Evolutionary conservation across 2,113 vertebrate species (phyloP).

Genomic region (Phrynocephalus versicolor): DNA sequence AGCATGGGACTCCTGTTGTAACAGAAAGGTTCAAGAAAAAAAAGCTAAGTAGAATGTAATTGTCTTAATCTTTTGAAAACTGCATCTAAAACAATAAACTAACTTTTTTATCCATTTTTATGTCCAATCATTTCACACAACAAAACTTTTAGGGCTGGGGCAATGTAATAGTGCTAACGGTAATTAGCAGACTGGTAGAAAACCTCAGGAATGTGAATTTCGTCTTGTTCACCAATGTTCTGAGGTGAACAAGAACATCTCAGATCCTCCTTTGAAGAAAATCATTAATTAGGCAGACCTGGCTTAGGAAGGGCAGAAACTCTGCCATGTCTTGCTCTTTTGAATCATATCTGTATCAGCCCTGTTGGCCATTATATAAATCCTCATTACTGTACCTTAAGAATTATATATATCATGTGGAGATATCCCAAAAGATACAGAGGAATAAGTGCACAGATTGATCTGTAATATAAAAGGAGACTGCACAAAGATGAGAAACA

Average conservation of each 20-base stretch:
- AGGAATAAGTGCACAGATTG: too few species aligned
- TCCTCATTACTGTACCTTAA: too few species aligned
- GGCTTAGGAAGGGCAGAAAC: background rate
- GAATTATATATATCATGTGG: too few species aligned
- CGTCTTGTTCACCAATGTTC: background rate
- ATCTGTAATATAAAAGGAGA: too few species aligned
- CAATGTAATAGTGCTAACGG: background rate
- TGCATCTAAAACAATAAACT: background rate
- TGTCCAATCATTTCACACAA: too few species aligned
- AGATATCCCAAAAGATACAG: too few species aligned
- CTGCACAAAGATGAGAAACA: too few species aligned
- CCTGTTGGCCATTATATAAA: background rate
- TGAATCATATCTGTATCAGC: too few species aligned
- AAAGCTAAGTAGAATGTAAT: constrained; percentile 15
- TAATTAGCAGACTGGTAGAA: background rate
- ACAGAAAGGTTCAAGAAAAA: constrained; percentile 59
- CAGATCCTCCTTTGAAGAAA: background rate
- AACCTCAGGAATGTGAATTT: background rate
- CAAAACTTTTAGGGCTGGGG: too few species aligned
- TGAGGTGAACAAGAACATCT: background rate
- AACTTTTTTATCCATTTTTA: too few species aligned
- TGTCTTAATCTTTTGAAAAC: background rate
- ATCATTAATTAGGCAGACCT: background rate
- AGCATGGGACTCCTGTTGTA: constrained; percentile 93
- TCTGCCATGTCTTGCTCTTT: too few species aligned